A percentile compares a stretch with the other conserved stretches of the same genome.
phyloP scores from a whole-genome alignment of 1,140 invertebrate species.

The Hypsibius dujardini region DNA sequence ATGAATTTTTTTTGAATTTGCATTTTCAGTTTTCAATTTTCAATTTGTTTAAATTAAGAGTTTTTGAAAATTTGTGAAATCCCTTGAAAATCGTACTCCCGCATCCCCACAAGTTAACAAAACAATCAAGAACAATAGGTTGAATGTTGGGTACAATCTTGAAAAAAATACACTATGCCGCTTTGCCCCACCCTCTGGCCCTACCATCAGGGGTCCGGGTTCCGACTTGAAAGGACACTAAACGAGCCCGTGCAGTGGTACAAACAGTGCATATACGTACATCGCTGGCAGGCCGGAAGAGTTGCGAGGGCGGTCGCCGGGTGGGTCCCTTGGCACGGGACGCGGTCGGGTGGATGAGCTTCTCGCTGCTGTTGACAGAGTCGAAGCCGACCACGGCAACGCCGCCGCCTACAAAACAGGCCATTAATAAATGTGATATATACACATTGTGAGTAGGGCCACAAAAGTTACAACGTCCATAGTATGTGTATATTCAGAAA shows the following conservation, averaged over 20 bases:
- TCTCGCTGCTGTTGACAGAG: constrained; percentile 30
- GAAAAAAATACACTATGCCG: neutral
- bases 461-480: too few species aligned
- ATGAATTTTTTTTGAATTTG: too few species aligned
- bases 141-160: neutral
- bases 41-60: too few species aligned
- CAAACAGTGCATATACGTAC: neutral
- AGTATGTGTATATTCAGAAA: too few species aligned
- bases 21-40: too few species aligned
- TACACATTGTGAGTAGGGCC: too few species aligned
- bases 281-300: neutral
- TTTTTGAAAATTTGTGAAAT: too few species aligned
- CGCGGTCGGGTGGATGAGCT: constrained; percentile 45
- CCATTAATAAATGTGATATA: too few species aligned
- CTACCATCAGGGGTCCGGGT: neutral
- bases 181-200: neutral
- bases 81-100: too few species aligned
- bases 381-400: neutral
- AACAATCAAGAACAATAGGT: neutral
- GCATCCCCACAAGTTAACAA: neutral
- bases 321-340: constrained; percentile 44
- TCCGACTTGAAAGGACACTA: neutral
- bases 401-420: too few species aligned
- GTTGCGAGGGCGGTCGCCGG: constrained; percentile 42
- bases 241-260: neutral